Conservation (phyloP, 2,113 vertebrate genomes). For the Nothoprocta perdicaria region DNA sequence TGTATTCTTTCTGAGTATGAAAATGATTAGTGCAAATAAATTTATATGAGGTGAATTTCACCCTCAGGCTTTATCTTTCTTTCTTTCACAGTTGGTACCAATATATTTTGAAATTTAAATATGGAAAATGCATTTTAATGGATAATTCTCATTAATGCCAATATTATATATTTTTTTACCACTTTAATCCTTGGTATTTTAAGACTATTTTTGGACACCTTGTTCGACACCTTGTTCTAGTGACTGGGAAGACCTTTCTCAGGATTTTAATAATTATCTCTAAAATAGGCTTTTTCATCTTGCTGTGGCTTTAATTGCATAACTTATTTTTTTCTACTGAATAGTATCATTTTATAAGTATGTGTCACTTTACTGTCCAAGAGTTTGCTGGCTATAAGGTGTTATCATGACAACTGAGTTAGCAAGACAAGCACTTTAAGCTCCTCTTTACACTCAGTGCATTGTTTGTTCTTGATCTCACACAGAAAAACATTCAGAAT, state of each 20-base stretch:
- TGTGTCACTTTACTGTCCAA: background rate
- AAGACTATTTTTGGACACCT: background rate
- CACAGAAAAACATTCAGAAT: background rate
- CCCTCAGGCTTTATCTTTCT: background rate
- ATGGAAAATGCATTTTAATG: background rate
- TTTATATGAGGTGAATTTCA: background rate
- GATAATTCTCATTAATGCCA: background rate
- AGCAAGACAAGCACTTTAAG: background rate
- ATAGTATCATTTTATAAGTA: background rate
- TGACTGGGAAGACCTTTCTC: background rate
- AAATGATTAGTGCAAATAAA: slow-evolving; percentile 49
- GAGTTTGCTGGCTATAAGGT: background rate
- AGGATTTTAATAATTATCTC: background rate
- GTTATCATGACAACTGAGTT: background rate
- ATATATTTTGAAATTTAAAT: slow-evolving; percentile 9
- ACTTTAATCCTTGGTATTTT: background rate
- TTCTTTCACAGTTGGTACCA: background rate
- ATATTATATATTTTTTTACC: background rate
- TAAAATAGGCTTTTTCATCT: background rate
- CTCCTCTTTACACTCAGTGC: background rate
- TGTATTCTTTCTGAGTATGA: background rate
- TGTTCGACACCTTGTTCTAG: background rate
- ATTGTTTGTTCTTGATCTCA: background rate
- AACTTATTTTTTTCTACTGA: background rate
- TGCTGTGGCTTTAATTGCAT: background rate